Evolutionary conservation across 2,888 invertebrate species (phyloP).

Genomic region (Scrobipalpa atriplicella): DNA sequence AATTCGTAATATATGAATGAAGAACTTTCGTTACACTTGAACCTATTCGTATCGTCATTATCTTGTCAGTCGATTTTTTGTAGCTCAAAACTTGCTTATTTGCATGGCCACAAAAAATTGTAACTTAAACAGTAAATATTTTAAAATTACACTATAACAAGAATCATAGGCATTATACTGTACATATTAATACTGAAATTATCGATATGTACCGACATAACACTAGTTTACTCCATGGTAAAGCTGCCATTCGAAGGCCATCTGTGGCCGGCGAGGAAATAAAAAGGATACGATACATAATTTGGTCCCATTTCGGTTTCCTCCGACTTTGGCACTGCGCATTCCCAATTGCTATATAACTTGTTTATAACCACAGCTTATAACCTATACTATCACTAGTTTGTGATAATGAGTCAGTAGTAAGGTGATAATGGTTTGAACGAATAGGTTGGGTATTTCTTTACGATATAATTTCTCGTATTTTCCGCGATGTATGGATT

Average conservation of each 20-base stretch:
- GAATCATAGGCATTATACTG: too few species aligned
- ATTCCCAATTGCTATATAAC: neutral
- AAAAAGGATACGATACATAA: slow-evolving; percentile 20
- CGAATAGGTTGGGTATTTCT: neutral
- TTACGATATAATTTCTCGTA: too few species aligned
- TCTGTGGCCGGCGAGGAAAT: slow-evolving; percentile 12
- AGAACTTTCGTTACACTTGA: too few species aligned
- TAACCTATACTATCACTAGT: neutral
- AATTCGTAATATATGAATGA: too few species aligned
- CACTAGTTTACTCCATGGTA: neutral
- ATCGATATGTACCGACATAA: neutral
- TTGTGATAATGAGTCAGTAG: neutral
- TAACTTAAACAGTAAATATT: too few species aligned
- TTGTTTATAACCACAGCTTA: neutral
- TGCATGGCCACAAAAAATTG: too few species aligned
- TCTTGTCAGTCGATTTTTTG: too few species aligned
- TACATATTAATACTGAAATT: neutral
- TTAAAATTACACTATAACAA: too few species aligned
- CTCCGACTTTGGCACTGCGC: neutral
- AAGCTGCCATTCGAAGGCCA: slow-evolving; percentile 12
- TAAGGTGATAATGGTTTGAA: neutral
- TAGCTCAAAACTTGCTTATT: too few species aligned
- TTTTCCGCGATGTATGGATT: too few species aligned
- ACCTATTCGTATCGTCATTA: too few species aligned
- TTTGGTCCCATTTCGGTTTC: slow-evolving; percentile 10